These are phyloP conservation scores for Agrotis clavis DNA, from an alignment of 2,888 invertebrate genomes.

Conservation along the genomic window DNA sequence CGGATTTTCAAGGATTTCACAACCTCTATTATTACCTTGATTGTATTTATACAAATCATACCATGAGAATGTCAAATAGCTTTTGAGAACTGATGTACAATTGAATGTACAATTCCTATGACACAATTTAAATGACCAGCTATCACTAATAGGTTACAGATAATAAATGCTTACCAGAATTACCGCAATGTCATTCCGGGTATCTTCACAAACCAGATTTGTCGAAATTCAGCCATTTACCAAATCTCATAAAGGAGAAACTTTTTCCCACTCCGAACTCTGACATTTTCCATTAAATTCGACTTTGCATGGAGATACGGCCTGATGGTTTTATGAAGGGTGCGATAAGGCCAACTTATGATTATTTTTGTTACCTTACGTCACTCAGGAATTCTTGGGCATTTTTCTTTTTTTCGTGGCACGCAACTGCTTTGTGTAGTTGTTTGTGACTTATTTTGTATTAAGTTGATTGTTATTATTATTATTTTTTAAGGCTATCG, in stretches of 20 bases:
- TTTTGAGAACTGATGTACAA: no score
- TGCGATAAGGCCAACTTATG: conserved; percentile 63
- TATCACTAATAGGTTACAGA: no score
- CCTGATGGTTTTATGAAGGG: conserved; percentile 64
- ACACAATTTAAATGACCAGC: no score
- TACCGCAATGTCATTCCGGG: background rate
- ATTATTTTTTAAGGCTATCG: background rate
- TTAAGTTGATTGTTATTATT: conserved; percentile 9
- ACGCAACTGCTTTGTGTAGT: conserved; percentile 53
- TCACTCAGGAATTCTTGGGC: conserved; percentile 56
- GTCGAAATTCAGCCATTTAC: conserved; percentile 20
- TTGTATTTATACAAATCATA: no score
- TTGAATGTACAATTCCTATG: no score
- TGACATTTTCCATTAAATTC: conserved; percentile 63
- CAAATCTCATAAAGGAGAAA: conserved; percentile 38
- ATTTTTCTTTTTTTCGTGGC: conserved; percentile 54
- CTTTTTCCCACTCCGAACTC: conserved; percentile 43
- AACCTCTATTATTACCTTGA: no score
- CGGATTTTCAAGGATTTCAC: background rate
- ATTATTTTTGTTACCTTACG: conserved; percentile 65
- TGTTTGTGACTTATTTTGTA: conserved; percentile 31
- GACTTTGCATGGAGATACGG: conserved; percentile 64
- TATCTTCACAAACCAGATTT: conserved; percentile 28
- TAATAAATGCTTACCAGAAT: background rate
- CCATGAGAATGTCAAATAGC: no score